phyloP scores from a whole-genome alignment of 2,113 vertebrate genomes.

The Psilopsiagon aurifrons region DNA sequence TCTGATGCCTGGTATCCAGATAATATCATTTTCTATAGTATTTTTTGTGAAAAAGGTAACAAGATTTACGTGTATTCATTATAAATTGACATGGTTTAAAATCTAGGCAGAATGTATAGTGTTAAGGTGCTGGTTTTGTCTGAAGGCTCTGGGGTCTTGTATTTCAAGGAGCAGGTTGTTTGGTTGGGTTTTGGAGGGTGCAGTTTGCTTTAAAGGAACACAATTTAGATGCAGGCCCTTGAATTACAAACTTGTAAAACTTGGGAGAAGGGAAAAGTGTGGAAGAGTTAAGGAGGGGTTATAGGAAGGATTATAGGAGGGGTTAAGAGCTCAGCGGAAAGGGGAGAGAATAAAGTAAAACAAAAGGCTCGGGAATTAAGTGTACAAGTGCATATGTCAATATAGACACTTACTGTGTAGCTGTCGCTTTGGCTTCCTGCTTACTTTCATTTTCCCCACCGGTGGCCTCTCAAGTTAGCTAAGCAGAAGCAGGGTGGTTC shows the following conservation, averaged over 20 bases:
- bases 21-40: slow-evolving; percentile 83
- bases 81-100: background rate
- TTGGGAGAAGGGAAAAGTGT: background rate
- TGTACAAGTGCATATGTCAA: fast-evolving
- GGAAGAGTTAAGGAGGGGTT: background rate
- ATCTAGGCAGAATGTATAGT: background rate
- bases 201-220: background rate
- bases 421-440: background rate
- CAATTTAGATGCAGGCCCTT: background rate
- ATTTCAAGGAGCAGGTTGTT: background rate
- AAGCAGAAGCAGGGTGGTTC: background rate
- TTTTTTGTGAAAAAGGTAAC: slow-evolving; percentile 94
- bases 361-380: background rate
- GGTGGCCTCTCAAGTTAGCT: background rate
- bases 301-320: background rate
- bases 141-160: background rate
- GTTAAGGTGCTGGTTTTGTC: background rate
- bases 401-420: background rate
- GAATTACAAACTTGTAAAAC: background rate
- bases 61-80: background rate
- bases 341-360: background rate
- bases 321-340: background rate
- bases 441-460: background rate
- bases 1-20: slow-evolving; percentile 90
- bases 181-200: background rate